Base-by-base conservation (phyloP, 1,140 invertebrate species). In the Achatina immaculata region DNA sequence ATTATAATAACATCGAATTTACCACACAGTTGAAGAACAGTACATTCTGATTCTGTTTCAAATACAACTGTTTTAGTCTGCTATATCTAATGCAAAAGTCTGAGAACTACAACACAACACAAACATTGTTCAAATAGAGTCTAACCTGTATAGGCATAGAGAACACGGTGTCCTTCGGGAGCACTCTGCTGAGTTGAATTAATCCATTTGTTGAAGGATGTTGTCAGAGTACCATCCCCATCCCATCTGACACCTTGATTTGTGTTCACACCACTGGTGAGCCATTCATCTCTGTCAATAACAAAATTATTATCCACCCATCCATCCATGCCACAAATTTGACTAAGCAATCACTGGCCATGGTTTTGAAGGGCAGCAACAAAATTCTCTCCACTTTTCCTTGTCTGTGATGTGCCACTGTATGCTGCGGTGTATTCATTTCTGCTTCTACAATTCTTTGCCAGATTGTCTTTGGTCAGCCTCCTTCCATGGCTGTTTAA, bases 111-210 rank as follows among this genome's bases (percentile, higher is more conserved):
- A n/a, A n/a, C n/a, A n/a, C n/a, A n/a, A n/a, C n/a, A n/a, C n/a
- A n/a, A n/a, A n/a, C n/a, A n/a, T n/a, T n/a, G n/a, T n/a, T n/a
- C n/a, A n/a, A n/a, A n/a, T n/a, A n/a, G n/a, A n/a, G n/a, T n/a
- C n/a, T n/a, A n/a, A 78, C 76, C 62, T 68, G 51, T n/a, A 42
- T 78, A 78, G 11, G 45, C 2, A 34, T 78, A 78, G 9, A 78
- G 28, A 28, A 78, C 42, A 34, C 48, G 45, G 1, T 28, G 40
- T 4, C 76, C 55, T 45, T 28, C 65, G n/a, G n/a, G n/a, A 2
- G 4, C 11, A 45, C 43, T n/a, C 38, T 36, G 42, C n/a, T 28
- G 1, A 21, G n/a, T 28, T 34, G 24, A 0, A 14, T 24, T 14
- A n/a, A 68, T 78, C 58, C 42, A 68, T 31, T 68, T 34, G 6